A percentile compares a stretch with the other conserved stretches of the same genome.
These are phyloP conservation scores for Gymnogyps californianus DNA, from an alignment of 2,113 vertebrate species.

Conservation along the genomic window DNA sequence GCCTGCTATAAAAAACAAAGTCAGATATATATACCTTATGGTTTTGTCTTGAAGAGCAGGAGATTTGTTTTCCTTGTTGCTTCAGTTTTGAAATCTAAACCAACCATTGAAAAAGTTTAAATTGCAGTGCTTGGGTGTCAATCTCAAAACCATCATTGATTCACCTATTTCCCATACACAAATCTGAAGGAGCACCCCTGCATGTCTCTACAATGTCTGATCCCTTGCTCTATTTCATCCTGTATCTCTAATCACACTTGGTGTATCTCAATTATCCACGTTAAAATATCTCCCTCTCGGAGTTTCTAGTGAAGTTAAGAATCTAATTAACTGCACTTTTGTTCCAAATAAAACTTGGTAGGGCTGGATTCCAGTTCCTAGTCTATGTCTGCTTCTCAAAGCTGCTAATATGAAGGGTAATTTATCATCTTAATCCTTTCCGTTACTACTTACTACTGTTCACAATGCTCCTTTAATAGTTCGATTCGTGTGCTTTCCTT, in stretches of 20 bases:
- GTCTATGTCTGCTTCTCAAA: neutral
- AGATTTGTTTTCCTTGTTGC: neutral
- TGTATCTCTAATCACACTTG: neutral
- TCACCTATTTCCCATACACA: neutral
- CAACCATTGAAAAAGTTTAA: neutral
- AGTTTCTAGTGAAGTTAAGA: neutral
- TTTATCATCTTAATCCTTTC: slow-evolving; percentile 25
- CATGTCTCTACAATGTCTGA: neutral
- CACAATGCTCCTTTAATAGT: neutral
- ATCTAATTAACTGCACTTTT: neutral
- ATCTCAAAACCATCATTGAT: rapidly evolving
- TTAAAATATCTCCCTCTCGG: neutral
- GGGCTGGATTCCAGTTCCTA: neutral
- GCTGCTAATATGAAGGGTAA: neutral
- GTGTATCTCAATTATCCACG: neutral
- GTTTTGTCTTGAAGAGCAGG: neutral
- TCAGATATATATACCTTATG: neutral
- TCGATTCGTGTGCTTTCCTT: neutral
- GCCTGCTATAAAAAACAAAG: neutral
- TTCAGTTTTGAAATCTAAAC: neutral
- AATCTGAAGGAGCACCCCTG: neutral
- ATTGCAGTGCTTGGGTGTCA: neutral
- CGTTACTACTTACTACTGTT: neutral
- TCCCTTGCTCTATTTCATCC: neutral
- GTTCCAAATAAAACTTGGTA: neutral